Evolutionary conservation across 2,888 invertebrate species (phyloP), one percentile per base, ranked within the genome.

Genomic region (Tinea trinotella): DNA sequence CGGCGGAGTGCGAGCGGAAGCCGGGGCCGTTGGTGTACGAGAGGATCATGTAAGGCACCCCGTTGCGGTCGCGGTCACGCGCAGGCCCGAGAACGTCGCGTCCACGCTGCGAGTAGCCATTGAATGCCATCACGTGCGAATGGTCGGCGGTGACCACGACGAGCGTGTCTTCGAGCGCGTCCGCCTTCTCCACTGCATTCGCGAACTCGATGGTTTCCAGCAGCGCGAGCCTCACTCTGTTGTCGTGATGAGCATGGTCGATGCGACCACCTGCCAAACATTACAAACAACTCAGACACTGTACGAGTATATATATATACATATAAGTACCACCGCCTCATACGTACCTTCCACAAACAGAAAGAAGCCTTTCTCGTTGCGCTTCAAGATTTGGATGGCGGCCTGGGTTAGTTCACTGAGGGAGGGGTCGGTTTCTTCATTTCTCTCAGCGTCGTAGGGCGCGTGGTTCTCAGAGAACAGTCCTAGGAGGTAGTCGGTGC

Each of bases 121-220:
- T 87, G 60, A 89, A 84, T 13, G 88, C 77, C 87, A 94, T 89
- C 0, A 90, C 89, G 69, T 93, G 93, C 0, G 92, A 88, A 70
- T 93, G 93, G 74, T 93, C 93, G 0, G 93, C 86, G 0, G 92
- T 92, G 9, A 93, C 93, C 20, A 95, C 88, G 15, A 94, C 87
- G 30, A 95, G 77, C 0, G 95, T 93, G 57, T 95, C 92, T 1
- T 88, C 72, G 9, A 71, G 71, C 53, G 68, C 19, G 9, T 7
- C 12, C 9, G 58, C 56, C 48, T 54, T 52, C 17, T 15, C 22
- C 35, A 89, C 73, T 36, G 92, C 88, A n/a, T 80, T 71, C 57
- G 87, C 82, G 60, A 91, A 82, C 60, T 89, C 89, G 0, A 90
- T 65, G 0, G 90, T 88, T 66, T 92, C 92, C 57, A 88, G 85